Conservation (phyloP, 2,888 invertebrate species). For the Eristalis intricaria region DNA sequence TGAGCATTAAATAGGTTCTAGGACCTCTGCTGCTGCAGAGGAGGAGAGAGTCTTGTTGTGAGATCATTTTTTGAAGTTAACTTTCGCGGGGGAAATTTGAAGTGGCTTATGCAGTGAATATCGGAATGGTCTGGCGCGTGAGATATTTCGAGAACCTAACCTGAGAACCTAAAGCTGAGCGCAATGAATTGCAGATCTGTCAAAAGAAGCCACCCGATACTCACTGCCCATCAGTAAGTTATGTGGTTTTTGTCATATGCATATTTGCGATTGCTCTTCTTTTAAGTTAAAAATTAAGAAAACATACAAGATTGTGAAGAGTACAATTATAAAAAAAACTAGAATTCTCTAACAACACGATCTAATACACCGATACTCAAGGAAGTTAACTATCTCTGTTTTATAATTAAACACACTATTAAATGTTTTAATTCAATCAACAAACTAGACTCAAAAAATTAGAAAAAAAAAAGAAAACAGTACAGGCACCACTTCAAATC, state of each 20-base stretch:
- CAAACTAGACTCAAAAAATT: conserved; percentile 8
- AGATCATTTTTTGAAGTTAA: background rate
- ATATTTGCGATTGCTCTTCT: no score
- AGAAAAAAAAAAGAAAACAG: background rate
- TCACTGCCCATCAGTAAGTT: conserved; percentile 10
- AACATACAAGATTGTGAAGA: background rate
- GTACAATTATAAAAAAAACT: background rate
- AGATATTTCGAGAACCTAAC: background rate
- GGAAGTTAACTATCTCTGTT: background rate
- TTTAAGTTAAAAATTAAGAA: background rate
- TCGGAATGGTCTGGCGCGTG: background rate
- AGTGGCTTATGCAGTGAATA: conserved; percentile 53
- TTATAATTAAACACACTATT: background rate
- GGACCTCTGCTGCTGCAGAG: background rate
- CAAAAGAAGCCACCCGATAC: background rate
- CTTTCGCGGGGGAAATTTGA: conserved; percentile 40
- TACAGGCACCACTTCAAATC: conserved; percentile 70
- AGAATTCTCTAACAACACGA: conserved; percentile 11
- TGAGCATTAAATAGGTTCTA: background rate
- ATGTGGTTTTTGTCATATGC: background rate
- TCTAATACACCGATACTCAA: conserved; percentile 24
- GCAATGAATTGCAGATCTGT: background rate
- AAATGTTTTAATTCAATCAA: background rate
- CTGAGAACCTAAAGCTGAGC: background rate
- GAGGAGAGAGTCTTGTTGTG: background rate